Percentiles rank a stretch among this genome's conserved stretches.
Evolutionary conservation across 2,113 vertebrate species (phyloP).

Genomic region (Perca flavescens): DNA sequence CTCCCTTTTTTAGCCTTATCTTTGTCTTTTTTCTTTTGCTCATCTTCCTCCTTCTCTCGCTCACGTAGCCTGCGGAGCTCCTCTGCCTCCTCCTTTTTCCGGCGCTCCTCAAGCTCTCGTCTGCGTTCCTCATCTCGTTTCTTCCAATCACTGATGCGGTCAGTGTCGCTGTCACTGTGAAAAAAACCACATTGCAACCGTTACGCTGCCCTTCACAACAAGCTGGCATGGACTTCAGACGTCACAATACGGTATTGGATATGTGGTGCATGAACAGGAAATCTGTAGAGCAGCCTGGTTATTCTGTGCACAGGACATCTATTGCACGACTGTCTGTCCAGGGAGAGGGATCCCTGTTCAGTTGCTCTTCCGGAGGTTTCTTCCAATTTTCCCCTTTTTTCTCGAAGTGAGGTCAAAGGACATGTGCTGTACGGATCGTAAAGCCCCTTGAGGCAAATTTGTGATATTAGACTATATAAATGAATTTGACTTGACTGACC

Average conservation of each 20-base stretch:
- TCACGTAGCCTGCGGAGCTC: conserved; percentile 92
- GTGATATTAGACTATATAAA: too few relatives aligned
- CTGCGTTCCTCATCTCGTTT: conserved; percentile 92
- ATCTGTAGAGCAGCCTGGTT: conserved; percentile 4
- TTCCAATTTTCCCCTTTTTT: too few relatives aligned
- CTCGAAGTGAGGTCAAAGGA: too few relatives aligned
- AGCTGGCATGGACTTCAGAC: too few relatives aligned
- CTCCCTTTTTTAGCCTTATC: conserved; percentile 81
- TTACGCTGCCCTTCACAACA: background rate
- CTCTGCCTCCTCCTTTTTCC: conserved; percentile 94
- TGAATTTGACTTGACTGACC: conserved; percentile 75
- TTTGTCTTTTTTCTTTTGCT: conserved; percentile 91
- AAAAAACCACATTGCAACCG: background rate
- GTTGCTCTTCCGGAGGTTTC: too few relatives aligned
- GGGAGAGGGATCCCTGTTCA: too few relatives aligned
- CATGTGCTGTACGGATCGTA: too few relatives aligned
- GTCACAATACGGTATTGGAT: background rate
- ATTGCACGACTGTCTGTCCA: too few relatives aligned
- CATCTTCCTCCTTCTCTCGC: conserved; percentile 93
- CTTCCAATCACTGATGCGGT: conserved; percentile 97
- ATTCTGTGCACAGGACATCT: too few relatives aligned
- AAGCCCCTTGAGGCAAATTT: too few relatives aligned
- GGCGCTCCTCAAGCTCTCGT: conserved; percentile 92
- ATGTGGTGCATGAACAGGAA: background rate
- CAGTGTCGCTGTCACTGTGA: conserved; percentile 89